phyloP scores from a whole-genome alignment of 2,113 vertebrate species.

The Tachysurus vachellii region DNA sequence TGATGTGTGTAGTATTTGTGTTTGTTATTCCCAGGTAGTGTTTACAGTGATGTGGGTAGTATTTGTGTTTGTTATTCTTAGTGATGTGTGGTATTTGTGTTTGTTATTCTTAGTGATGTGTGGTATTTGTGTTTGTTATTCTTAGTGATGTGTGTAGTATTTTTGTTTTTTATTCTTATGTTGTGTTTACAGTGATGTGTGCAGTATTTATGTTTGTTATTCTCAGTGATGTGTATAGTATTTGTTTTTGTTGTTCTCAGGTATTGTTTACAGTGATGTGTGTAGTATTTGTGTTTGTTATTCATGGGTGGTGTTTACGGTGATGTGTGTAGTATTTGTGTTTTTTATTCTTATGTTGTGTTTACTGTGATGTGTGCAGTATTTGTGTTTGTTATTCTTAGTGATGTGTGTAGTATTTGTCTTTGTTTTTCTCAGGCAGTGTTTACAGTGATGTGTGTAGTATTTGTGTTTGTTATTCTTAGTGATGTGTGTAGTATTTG shows the following conservation, averaged over 20 bases:
- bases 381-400: not conserved
- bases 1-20: not conserved
- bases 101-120: not conserved
- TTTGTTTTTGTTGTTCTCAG: not conserved
- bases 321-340: not conserved
- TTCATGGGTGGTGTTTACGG: too few relatives aligned
- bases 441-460: not conserved
- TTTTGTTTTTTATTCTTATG: not conserved
- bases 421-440: not conserved
- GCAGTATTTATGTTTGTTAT: not conserved
- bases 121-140: too few relatives aligned
- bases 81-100: not conserved
- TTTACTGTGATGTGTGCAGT: not conserved
- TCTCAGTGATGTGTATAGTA: not conserved
- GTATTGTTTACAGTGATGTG: not conserved
- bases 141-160: not conserved
- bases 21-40: not conserved
- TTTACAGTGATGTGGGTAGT: not conserved
- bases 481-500: not conserved
- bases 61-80: not conserved
- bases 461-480: too few relatives aligned
- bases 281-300: slow-evolving; percentile 29
- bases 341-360: not conserved
- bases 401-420: not conserved
- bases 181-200: not conserved